These are phyloP conservation scores for Hipparchia sbordonii DNA, from an alignment of 2,888 invertebrate genomes.

Conservation along the genomic window DNA sequence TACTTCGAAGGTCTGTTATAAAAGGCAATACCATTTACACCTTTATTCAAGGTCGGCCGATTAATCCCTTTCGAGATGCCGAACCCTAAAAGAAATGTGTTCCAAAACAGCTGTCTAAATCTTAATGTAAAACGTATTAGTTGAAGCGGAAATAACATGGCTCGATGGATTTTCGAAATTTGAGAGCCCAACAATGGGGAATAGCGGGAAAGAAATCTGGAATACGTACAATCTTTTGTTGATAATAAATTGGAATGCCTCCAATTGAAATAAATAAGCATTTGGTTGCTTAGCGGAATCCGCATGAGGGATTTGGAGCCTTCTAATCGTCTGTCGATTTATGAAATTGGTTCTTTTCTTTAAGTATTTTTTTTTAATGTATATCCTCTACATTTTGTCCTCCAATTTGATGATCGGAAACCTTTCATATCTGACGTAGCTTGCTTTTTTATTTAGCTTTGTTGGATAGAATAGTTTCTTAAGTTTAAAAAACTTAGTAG, in stretches of 20 bases:
- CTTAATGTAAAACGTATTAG: constrained; percentile 21
- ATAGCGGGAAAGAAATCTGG: constrained; percentile 19
- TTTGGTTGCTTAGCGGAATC: constrained; percentile 14
- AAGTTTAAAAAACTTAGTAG: too few species aligned
- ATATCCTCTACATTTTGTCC: background rate
- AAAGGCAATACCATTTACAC: background rate
- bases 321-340: constrained; percentile 5
- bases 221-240: constrained; percentile 21
- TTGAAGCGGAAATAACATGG: constrained; percentile 23
- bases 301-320: constrained; percentile 10
- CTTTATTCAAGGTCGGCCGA: background rate
- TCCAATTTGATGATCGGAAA: background rate
- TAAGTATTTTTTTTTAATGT: background rate
- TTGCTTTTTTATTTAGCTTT: too few species aligned
- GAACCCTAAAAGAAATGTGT: constrained; percentile 6
- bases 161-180: constrained; percentile 20
- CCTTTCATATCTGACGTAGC: too few species aligned
- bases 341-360: constrained; percentile 6
- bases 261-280: constrained; percentile 19
- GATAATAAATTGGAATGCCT: constrained; percentile 25
- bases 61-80: background rate
- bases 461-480: too few species aligned
- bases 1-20: too few species aligned
- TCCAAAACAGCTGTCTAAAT: constrained; percentile 10
- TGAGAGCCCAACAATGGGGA: constrained; percentile 12